Conservation (phyloP, 2,113 vertebrate species). For the Neolamprologus tretocephalus region DNA sequence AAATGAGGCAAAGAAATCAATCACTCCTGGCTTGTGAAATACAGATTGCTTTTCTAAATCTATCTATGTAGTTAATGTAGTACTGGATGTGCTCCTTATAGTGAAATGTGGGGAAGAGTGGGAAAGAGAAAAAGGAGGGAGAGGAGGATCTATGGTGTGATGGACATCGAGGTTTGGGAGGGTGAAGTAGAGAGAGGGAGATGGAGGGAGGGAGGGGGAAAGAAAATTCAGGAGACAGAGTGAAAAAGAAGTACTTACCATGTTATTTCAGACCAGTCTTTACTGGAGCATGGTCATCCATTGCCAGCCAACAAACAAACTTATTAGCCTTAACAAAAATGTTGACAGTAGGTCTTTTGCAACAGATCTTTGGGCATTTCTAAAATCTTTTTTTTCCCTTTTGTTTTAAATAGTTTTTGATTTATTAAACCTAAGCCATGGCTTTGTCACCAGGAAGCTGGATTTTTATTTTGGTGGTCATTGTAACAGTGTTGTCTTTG, state of each 20-base stretch:
- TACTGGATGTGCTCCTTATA: not conserved
- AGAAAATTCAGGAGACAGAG: conserved; percentile 24
- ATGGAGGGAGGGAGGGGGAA: conserved; percentile 5
- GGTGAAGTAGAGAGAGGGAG: conserved; percentile 14
- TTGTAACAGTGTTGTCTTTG: conserved; percentile 39
- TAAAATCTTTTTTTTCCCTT: not conserved
- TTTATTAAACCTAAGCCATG: conserved; percentile 27
- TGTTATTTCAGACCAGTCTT: conserved; percentile 1
- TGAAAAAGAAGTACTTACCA: not conserved
- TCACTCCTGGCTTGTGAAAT: not conserved
- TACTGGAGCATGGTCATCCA: not conserved
- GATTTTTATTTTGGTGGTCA: conserved; percentile 59
- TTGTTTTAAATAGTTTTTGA: not conserved
- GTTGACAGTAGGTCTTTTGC: not conserved
- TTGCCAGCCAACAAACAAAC: not conserved
- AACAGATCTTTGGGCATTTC: not conserved
- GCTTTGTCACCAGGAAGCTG: not conserved
- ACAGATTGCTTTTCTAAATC: not conserved
- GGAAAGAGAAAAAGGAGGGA: not conserved
- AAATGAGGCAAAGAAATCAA: not conserved
- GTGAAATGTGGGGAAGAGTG: not conserved
- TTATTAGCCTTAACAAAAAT: not conserved
- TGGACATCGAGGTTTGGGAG: conserved; percentile 40
- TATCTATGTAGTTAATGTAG: not conserved
- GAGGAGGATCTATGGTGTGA: conserved; percentile 46